Evolutionary conservation across 2,888 invertebrate species (phyloP), one percentile per base, ranked within the genome.

Genomic region (Ryuthela nishihirai): DNA sequence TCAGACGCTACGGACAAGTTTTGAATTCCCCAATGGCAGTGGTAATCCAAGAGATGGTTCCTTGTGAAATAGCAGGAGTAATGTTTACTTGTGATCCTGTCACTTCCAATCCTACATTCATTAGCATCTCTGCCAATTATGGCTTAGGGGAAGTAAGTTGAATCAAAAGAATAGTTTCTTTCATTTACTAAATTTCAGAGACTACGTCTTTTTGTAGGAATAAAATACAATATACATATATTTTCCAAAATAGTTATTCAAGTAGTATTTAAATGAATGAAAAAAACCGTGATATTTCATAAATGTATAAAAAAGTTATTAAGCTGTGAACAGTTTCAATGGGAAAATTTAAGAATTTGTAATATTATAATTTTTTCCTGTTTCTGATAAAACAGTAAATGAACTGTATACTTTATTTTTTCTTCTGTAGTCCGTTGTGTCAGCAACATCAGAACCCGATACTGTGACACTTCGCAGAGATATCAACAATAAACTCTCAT

Each of bases 361-460:
- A 21, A 12, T 4, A 12, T 4, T 24, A 23, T 23, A 40, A 10
- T 21, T n/a, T 41, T n/a, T n/a, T n/a, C n/a, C n/a, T n/a, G n/a
- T n/a, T n/a, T n/a, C 15, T 18, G 18, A 36, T 18, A 21, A 20
- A 47, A 24, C 1, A 4, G 26, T 29, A 35, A n/a, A 29, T 18
- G 25, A 29, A 24, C 3, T 26, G 9, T 15, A 3, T 29, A 3
- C 3, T 15, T 10, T 4, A 12, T 36, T 90, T 5, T 90, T 90
- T n/a, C n/a, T n/a, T n/a, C n/a, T n/a, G 0, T 72, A 88, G 87
- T 83, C 83, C 56, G 87, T 90, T 4, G 90, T 90, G 1, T 87
- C 87, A 0, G 88, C 85, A 0, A 74, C 79, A 35, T 80, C 83
- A 1, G 88, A 88, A 67, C 88, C 90, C 0, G 89, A 90, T 69